A percentile compares a stretch with the other conserved stretches of the same genome.
phyloP scores from a whole-genome alignment of 2,797 vertebrate species.

The Chaenodraco wilsoni region DNA sequence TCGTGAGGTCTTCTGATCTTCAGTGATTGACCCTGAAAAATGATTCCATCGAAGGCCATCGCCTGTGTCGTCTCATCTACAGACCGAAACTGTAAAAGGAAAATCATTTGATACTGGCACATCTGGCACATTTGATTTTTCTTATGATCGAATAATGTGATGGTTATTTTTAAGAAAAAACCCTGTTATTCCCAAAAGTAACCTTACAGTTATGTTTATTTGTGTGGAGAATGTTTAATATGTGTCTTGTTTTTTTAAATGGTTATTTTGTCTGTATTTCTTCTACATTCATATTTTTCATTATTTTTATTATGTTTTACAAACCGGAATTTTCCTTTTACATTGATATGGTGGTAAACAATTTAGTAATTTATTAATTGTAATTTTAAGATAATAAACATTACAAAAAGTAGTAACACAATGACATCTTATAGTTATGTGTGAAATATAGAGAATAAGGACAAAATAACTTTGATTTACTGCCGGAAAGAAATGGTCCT shows the following conservation, averaged over 20 bases:
- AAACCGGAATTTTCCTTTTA: neutral
- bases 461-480: neutral
- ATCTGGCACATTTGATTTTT: too few species aligned
- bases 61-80: constrained; percentile 86
- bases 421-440: neutral
- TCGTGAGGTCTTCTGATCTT: constrained; percentile 85
- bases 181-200: too few species aligned
- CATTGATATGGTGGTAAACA: neutral
- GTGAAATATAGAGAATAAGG: neutral
- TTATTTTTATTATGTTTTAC: neutral
- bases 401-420: too few species aligned
- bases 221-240: too few species aligned
- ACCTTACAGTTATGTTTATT: too few species aligned
- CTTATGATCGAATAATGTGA: too few species aligned
- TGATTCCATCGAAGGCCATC: constrained; percentile 85
- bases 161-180: too few species aligned
- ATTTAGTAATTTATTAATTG: neutral
- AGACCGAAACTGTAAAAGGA: constrained; percentile 77
- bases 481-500: fast-evolving
- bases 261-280: too few species aligned
- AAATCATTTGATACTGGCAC: too few species aligned
- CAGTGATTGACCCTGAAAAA: constrained; percentile 85
- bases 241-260: too few species aligned
- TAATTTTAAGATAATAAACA: neutral
- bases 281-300: too few species aligned